Conservation (phyloP, 2,113 vertebrate genomes). For the Carassius auratus region DNA sequence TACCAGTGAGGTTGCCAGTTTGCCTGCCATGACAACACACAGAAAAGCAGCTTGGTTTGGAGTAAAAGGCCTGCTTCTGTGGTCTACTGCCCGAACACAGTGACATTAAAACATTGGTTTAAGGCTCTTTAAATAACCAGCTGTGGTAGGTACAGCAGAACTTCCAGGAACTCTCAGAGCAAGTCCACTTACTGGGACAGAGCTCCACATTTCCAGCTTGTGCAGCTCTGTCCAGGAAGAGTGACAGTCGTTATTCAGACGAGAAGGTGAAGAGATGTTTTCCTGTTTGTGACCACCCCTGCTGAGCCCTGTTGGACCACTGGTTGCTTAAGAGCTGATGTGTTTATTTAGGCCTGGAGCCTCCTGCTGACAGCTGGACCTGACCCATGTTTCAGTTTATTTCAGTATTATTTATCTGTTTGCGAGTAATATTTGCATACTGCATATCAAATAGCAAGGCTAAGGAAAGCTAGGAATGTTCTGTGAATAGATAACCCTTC, state of each 20-base stretch:
- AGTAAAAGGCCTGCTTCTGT: constrained; percentile 50
- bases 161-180: constrained; percentile 57
- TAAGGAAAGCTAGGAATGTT: neutral
- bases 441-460: neutral
- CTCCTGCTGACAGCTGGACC: neutral
- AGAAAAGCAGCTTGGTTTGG: constrained; percentile 40
- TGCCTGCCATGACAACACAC: constrained; percentile 19
- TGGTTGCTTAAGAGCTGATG: neutral
- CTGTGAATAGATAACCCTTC: neutral
- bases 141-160: constrained; percentile 69
- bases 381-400: constrained; percentile 6
- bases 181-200: constrained; percentile 15
- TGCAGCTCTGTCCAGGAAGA: constrained; percentile 7
- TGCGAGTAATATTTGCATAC: constrained; percentile 31
- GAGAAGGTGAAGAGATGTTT: constrained; percentile 35
- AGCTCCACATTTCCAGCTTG: neutral
- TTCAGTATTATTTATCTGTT: constrained; percentile 14
- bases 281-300: neutral
- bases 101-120: constrained; percentile 71
- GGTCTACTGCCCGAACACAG: constrained; percentile 65
- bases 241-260: constrained; percentile 1
- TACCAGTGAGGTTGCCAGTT: neutral
- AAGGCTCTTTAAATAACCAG: constrained; percentile 66
- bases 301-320: neutral
- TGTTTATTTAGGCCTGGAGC: constrained; percentile 24